Evolutionary conservation across 2,888 invertebrate genomes (phyloP), one percentile per base, ranked within the genome.

Genomic region (Cephus spinipes): DNA sequence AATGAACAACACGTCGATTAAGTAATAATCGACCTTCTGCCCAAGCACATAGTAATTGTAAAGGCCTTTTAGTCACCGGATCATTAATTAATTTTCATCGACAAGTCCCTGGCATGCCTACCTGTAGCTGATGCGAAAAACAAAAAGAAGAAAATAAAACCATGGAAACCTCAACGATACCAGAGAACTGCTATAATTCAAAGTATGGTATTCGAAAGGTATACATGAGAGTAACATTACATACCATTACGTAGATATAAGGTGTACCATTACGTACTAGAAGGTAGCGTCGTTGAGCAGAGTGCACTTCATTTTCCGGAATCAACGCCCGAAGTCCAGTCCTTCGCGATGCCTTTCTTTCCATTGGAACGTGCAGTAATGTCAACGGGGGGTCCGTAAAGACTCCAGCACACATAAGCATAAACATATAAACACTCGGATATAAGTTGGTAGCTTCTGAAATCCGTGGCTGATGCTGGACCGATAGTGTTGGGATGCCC

Each of bases 361-460:
- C 36, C 71, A 68, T 73, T 68, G 78, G 36, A 73, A 73, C 76
- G 76, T 79, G 78, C 78, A 75, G 83, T 79, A 81, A 79, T 78
- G 78, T 76, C 87, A 86, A 86, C 89, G 80, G 90, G 90, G 88
- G 89, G 88, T 86, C 89, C 84, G 86, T 89, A 88, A 89, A 89
- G 84, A 88, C 89, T 86, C 85, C 80, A 83, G 87, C 73, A 86
- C 89, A 84, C 85, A 87, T 88, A 86, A 86, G 85, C 86, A 86
- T 86, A 89, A 86, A 86, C 85, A 86, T 85, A 87, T 87, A 86
- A 87, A 89, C 84, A 88, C 87, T 85, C 82, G 81, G 78, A 87
- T 87, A 86, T 87, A 89, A 89, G 88, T 89, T 87, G 87, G 89
- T 89, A 89, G 89, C 89, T 89, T 89, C 89, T 89, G 90, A 89